Percentiles rank a stretch among this genome's conserved stretches.
These are phyloP conservation scores for Lysiphlebus fabarum DNA, from an alignment of 1,140 invertebrate species.

Conservation along the genomic window DNA sequence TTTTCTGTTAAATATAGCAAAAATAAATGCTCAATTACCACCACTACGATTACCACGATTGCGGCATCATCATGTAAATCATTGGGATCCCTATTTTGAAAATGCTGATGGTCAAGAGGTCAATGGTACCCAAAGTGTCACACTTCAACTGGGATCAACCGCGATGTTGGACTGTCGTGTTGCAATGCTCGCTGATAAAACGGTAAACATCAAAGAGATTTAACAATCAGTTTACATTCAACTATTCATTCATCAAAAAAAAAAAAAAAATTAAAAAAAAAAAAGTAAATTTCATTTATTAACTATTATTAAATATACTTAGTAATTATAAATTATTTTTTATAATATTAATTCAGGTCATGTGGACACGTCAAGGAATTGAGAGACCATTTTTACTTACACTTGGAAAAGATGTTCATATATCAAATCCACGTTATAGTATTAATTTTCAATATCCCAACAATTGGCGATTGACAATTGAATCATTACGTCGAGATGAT, in stretches of 20 bases:
- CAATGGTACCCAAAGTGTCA: conserved; percentile 46
- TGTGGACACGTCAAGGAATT: conserved; percentile 55
- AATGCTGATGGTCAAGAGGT: conserved; percentile 56
- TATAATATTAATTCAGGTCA: conserved; percentile 49
- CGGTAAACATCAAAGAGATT: conserved; percentile 39
- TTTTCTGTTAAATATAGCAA: conserved; percentile 27
- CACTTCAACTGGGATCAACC: conserved; percentile 52
- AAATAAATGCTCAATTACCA: conserved; percentile 31
- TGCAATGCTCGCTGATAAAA: conserved; percentile 56
- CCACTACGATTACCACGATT: conserved; percentile 41
- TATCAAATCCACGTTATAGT: conserved; percentile 55
- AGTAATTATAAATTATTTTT: conserved; percentile 3
- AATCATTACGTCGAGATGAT: conserved; percentile 68
- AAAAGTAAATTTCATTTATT: not conserved
- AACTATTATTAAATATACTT: not conserved
- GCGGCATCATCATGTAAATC: conserved; percentile 46
- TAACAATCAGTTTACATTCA: not conserved
- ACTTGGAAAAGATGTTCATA: conserved; percentile 57
- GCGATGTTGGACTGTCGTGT: conserved; percentile 56
- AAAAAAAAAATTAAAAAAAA: too few species aligned
- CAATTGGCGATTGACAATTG: conserved; percentile 77
- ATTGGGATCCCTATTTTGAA: conserved; percentile 75
- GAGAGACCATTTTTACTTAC: conserved; percentile 57
- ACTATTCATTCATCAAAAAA: not conserved
- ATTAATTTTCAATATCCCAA: conserved; percentile 63